These are phyloP conservation scores for Tauraco erythrolophus DNA, from an alignment of 2,113 vertebrate genomes.

Conservation along the genomic window DNA sequence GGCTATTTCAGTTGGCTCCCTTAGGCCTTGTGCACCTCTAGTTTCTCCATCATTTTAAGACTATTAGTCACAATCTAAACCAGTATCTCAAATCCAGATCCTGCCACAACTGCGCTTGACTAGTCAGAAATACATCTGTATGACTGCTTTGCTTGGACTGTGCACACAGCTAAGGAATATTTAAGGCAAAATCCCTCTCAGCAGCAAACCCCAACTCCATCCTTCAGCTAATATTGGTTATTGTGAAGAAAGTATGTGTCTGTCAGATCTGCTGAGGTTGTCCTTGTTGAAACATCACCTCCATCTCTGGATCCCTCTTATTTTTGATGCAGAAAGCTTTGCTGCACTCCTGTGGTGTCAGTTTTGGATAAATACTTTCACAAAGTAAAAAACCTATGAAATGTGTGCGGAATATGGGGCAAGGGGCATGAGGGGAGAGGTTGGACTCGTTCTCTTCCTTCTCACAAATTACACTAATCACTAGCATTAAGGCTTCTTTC, in stretches of 20 bases:
- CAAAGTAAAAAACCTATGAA: not conserved
- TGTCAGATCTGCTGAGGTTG: not conserved
- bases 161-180: not conserved
- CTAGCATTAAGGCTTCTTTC: not conserved
- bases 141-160: not conserved
- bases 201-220: not conserved
- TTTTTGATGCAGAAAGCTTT: not conserved
- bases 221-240: not conserved
- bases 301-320: not conserved
- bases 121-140: not conserved
- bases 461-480: not conserved
- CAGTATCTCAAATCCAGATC: not conserved
- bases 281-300: not conserved
- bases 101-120: not conserved
- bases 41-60: not conserved
- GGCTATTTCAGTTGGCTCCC: not conserved
- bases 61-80: not conserved
- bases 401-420: fast-evolving
- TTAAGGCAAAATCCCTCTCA: not conserved
- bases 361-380: not conserved
- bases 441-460: not conserved
- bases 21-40: not conserved
- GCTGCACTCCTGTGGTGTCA: not conserved
- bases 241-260: not conserved
- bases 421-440: not conserved